phyloP scores from a whole-genome alignment of 2,888 invertebrate genomes.

The Linhomoeus sp. region DNA sequence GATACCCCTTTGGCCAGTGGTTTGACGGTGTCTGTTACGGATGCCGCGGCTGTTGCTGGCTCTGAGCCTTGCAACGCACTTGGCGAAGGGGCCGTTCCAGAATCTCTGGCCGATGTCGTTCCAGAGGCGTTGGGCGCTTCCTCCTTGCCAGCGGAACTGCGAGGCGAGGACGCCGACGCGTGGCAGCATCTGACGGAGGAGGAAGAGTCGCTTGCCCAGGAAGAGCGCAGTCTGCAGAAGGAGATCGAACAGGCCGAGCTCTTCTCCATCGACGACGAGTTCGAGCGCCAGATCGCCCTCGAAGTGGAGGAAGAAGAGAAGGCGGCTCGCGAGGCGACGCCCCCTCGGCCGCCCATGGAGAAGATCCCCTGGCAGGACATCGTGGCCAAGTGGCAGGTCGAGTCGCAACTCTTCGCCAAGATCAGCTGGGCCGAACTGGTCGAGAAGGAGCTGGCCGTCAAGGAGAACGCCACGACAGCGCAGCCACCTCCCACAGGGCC shows the following conservation, averaged over 20 bases:
- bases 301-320: slow-evolving; percentile 25
- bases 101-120: not conserved
- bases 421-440: slow-evolving; percentile 13
- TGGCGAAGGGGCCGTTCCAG: too few species aligned
- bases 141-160: not conserved
- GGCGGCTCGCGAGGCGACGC: slow-evolving; percentile 2
- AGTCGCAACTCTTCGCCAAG: not conserved
- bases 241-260: slow-evolving; percentile 35
- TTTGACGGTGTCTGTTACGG: too few species aligned
- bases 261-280: slow-evolving; percentile 29
- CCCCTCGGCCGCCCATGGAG: not conserved
- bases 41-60: too few species aligned
- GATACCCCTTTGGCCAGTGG: too few species aligned
- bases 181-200: slow-evolving; percentile 35
- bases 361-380: slow-evolving; percentile 8
- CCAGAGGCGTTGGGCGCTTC: not conserved
- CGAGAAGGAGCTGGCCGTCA: slow-evolving; percentile 4
- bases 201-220: slow-evolving; percentile 34
- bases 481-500: not conserved
- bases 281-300: slow-evolving; percentile 16
- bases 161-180: slow-evolving; percentile 36
- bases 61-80: too few species aligned
- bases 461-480: not conserved
- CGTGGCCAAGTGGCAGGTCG: slow-evolving; percentile 8
- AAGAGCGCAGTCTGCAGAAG: slow-evolving; percentile 40